Conservation (phyloP, 2,797 vertebrate genomes). For the Hippopotamyrus pictus region DNA sequence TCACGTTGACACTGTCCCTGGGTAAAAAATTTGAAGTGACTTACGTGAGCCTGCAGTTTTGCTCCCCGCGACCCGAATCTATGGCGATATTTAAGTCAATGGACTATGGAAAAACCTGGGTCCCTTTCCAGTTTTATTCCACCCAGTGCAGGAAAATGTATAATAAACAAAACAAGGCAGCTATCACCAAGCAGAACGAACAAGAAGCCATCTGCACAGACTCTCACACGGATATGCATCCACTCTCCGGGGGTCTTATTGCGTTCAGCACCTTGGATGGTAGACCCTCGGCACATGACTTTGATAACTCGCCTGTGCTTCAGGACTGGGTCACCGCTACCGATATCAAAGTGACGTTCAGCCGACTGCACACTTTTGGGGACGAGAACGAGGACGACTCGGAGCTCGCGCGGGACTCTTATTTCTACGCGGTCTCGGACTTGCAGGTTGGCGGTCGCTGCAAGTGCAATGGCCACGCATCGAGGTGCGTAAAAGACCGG, state of each 20-base stretch:
- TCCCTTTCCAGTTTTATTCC: slow-evolving; percentile 89
- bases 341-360: slow-evolving; percentile 82
- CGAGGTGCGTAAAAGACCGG: slow-evolving; percentile 81
- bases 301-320: slow-evolving; percentile 89
- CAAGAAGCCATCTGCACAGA: slow-evolving; percentile 92
- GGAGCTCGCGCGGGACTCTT: slow-evolving; percentile 83
- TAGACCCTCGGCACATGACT: slow-evolving; percentile 88
- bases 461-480: slow-evolving; percentile 91
- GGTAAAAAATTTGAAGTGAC: slow-evolving; percentile 94
- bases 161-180: slow-evolving; percentile 77
- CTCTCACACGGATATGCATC: slow-evolving; percentile 86
- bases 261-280: slow-evolving; percentile 96
- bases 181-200: slow-evolving; percentile 89
- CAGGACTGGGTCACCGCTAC: slow-evolving; percentile 97
- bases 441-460: slow-evolving; percentile 89
- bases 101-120: slow-evolving; percentile 90
- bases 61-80: slow-evolving; percentile 85
- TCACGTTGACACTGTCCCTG: slow-evolving; percentile 79
- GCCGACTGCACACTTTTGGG: slow-evolving; percentile 82
- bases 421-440: slow-evolving; percentile 88
- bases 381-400: slow-evolving; percentile 91
- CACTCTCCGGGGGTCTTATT: slow-evolving; percentile 82
- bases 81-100: slow-evolving; percentile 92
- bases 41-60: slow-evolving; percentile 95
- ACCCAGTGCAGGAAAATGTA: slow-evolving; percentile 89